Evolutionary conservation across 2,113 vertebrate species (phyloP).

Genomic region (Pampusana beccarii): DNA sequence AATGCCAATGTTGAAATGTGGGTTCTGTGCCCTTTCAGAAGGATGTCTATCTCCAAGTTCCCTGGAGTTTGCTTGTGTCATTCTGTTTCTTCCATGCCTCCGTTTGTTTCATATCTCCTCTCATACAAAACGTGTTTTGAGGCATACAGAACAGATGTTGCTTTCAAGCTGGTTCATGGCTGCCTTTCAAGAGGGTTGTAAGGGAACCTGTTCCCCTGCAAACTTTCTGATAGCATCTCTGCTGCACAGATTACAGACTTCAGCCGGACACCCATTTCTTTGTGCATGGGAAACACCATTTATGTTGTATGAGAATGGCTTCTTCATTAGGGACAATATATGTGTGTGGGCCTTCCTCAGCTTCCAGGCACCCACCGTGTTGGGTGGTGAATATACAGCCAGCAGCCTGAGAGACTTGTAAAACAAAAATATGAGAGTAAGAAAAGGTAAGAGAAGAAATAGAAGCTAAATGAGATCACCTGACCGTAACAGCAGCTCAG

Average conservation of each 20-base stretch:
- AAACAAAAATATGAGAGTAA: background rate
- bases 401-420: background rate
- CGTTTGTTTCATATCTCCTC: background rate
- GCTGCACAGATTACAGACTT: background rate
- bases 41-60: fast-evolving
- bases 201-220: background rate
- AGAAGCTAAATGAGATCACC: background rate
- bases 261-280: background rate
- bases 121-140: fast-evolving
- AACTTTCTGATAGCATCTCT: background rate
- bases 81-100: fast-evolving
- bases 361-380: background rate
- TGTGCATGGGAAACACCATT: background rate
- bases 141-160: background rate
- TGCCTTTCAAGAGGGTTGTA: background rate
- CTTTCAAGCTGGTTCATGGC: background rate
- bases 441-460: background rate
- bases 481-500: background rate
- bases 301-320: background rate
- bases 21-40: background rate
- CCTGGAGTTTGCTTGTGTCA: background rate
- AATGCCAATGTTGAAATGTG: fast-evolving
- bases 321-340: background rate
- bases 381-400: background rate
- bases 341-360: fast-evolving